Percentiles rank a stretch among this genome's conserved stretches.
phyloP scores from a whole-genome alignment of 2,888 invertebrate genomes.

The Drosophila longiperda region DNA sequence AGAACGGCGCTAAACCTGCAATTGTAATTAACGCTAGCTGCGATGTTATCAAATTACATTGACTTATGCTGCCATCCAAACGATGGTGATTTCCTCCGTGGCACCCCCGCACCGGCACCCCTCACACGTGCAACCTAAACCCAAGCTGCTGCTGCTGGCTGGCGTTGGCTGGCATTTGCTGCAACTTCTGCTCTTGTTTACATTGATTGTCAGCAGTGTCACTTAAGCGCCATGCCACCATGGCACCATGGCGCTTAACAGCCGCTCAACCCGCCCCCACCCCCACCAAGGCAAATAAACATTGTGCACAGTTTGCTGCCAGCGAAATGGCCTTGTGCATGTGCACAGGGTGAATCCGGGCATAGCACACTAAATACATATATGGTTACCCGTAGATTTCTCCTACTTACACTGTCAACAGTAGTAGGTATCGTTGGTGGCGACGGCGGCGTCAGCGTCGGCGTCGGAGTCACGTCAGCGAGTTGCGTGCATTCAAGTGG shows the following conservation, averaged over 20 bases:
- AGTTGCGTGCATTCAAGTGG: constrained; percentile 74
- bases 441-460: constrained; percentile 16
- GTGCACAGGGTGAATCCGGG: constrained; percentile 40
- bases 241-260: constrained; percentile 46
- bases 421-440: constrained; percentile 20
- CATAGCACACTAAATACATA: neutral
- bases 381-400: constrained; percentile 42
- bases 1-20: constrained; percentile 65
- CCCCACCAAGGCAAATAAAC: constrained; percentile 28
- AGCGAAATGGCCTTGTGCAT: constrained; percentile 61
- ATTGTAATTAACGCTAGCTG: constrained; percentile 76
- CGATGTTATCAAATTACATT: constrained; percentile 76
- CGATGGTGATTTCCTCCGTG: constrained; percentile 26
- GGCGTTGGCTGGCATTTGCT: constrained; percentile 25
- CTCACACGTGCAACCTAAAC: constrained; percentile 32
- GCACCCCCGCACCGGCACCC: constrained; percentile 5
- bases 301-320: constrained; percentile 29
- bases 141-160: constrained; percentile 33
- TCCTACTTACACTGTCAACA: constrained; percentile 50
- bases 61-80: constrained; percentile 50
- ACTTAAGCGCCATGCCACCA: constrained; percentile 72
- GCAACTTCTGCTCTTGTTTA: constrained; percentile 62
- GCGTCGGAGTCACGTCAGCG: constrained; percentile 51
- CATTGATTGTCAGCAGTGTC: constrained; percentile 76
- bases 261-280: constrained; percentile 22